Evolutionary conservation across 2,797 vertebrate genomes (phyloP).

Genomic region (Danio aesculapii): DNA sequence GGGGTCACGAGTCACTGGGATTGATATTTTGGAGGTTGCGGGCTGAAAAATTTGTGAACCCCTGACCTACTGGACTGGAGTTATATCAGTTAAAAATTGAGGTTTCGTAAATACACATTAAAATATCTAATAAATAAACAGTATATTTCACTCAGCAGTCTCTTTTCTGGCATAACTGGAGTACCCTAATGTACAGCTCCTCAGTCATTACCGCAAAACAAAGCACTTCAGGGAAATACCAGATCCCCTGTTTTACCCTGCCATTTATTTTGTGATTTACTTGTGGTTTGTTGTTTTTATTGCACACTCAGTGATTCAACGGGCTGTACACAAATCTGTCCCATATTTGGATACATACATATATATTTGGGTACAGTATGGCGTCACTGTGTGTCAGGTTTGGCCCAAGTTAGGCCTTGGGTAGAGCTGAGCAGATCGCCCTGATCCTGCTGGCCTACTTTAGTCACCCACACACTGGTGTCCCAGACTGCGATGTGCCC

Average conservation of each 20-base stretch:
- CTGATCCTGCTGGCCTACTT: conserved; percentile 57
- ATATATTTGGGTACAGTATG: neutral
- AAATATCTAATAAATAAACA: neutral
- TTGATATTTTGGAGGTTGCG: too few species aligned
- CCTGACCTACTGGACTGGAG: neutral
- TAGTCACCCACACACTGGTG: conserved; percentile 55
- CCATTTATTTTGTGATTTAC: conserved; percentile 12
- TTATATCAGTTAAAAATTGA: neutral
- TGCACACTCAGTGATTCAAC: neutral
- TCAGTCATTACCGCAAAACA: neutral
- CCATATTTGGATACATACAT: conserved; percentile 3
- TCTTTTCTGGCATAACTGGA: neutral
- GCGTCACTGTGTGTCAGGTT: neutral
- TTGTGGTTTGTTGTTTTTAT: neutral
- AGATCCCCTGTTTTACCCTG: neutral
- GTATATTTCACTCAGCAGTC: neutral
- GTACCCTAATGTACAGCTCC: neutral
- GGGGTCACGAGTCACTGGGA: too few species aligned
- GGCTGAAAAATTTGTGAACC: too few species aligned
- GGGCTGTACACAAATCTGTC: neutral
- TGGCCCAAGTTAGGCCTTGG: conserved; percentile 11
- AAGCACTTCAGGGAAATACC: neutral
- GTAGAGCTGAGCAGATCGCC: conserved; percentile 23
- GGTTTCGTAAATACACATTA: neutral
- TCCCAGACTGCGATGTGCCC: conserved; percentile 50